phyloP scores from a whole-genome alignment of 2,888 invertebrate species.

The Pardosa pseudoannulata region DNA sequence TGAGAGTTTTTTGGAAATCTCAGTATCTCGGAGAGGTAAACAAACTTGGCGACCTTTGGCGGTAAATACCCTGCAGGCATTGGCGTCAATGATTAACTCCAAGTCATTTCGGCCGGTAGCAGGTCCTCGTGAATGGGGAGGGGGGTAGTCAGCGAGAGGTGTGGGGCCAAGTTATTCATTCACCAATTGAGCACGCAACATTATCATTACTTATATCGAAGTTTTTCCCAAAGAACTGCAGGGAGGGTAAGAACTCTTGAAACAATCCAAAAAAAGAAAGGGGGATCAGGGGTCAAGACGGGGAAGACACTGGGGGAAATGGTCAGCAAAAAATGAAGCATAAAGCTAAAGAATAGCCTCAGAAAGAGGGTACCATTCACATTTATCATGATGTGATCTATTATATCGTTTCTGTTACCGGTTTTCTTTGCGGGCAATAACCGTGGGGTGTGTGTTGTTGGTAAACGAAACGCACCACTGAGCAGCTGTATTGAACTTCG shows the following conservation, averaged over 20 bases:
- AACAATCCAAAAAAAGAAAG: constrained; percentile 40
- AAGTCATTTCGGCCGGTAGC: constrained; percentile 35
- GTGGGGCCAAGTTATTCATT: constrained; percentile 36
- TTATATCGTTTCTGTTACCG: constrained; percentile 66
- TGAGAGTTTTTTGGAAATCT: too few relatives aligned
- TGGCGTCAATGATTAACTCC: neutral
- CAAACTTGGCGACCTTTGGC: constrained; percentile 14
- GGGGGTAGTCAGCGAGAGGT: constrained; percentile 21
- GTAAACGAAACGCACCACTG: constrained; percentile 57
- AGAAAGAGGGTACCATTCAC: constrained; percentile 51
- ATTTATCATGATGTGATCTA: constrained; percentile 66
- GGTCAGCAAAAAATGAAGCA: constrained; percentile 53
- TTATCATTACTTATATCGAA: constrained; percentile 67
- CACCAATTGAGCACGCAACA: constrained; percentile 66
- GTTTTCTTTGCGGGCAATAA: constrained; percentile 54
- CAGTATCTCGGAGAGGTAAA: too few relatives aligned
- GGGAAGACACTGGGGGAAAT: constrained; percentile 52
- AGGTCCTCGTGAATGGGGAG: neutral
- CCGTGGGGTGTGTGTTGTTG: constrained; percentile 53
- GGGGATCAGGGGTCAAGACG: constrained; percentile 35
- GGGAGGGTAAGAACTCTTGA: constrained; percentile 23
- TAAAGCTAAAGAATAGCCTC: constrained; percentile 51
- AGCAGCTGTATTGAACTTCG: constrained; percentile 8
- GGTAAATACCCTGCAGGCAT: neutral
- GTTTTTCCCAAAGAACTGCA: constrained; percentile 61